These are phyloP conservation scores for Eulemur coronatus DNA, from an alignment of 2,797 vertebrate species.

Conservation along the genomic window DNA sequence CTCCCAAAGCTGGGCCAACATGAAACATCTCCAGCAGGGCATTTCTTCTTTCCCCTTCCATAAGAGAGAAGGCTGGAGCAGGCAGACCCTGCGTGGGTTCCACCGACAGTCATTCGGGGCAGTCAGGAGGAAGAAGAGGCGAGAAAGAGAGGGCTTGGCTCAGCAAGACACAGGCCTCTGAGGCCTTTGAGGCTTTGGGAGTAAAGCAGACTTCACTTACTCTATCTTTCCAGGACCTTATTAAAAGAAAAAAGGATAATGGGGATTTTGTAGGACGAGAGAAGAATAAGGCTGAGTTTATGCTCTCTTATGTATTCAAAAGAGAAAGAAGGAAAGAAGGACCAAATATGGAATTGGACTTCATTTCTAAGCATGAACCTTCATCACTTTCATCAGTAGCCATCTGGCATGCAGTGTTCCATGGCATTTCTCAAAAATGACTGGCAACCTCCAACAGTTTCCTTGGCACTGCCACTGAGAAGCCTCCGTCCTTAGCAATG, in stretches of 20 bases:
- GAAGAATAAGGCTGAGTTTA: slow-evolving; percentile 49
- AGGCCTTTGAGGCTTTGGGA: not conserved
- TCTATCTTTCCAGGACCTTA: slow-evolving; percentile 24
- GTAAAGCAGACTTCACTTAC: slow-evolving; percentile 28
- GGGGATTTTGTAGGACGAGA: slow-evolving; percentile 53
- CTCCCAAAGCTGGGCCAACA: not conserved
- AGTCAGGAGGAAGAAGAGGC: not conserved
- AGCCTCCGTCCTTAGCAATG: slow-evolving; percentile 48
- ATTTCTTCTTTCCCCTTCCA: not conserved
- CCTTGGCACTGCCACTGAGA: slow-evolving; percentile 69
- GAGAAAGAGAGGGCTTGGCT: not conserved
- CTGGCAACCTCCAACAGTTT: slow-evolving; percentile 75
- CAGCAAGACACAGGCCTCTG: not conserved
- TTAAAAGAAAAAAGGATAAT: slow-evolving; percentile 58
- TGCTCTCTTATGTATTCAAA: slow-evolving; percentile 43
- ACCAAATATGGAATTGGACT: slow-evolving; percentile 72
- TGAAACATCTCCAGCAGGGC: not conserved
- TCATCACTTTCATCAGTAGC: slow-evolving; percentile 77
- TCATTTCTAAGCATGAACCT: slow-evolving; percentile 62
- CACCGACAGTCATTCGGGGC: not conserved
- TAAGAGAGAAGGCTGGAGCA: not conserved
- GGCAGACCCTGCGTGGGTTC: not conserved
- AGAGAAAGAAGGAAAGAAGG: slow-evolving; percentile 53
- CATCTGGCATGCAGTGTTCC: slow-evolving; percentile 71
- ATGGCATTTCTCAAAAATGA: slow-evolving; percentile 76